Base-by-base conservation (phyloP, 64 coral and sea anemone genomes). In the Porites australiensis region DNA sequence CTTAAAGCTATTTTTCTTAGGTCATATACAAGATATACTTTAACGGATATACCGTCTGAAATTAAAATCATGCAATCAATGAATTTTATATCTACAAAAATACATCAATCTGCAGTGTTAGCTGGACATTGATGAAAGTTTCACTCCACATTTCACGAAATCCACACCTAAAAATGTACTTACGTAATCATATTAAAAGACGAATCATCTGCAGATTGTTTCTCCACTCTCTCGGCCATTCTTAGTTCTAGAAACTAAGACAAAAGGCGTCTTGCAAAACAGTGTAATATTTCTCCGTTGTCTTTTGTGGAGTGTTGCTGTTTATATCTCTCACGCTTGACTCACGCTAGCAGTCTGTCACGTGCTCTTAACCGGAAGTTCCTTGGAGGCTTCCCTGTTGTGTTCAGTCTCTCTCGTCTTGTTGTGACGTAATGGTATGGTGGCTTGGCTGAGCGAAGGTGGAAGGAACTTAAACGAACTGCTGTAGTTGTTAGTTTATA, bases 391-490 rank as follows among this genome's bases (percentile, higher is more conserved):
- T 60, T 57, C 16, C 57, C 16, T 69, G 61, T 84, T 22, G 81
- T 23, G 3, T n/a, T 51, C 44, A 84, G 52, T 88, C 86, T 58
- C 15, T 6, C 86, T 64, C 69, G 47, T 59, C 49, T 88, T 72
- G 22, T 75, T 88, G 68, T 88, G 86, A 88, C 69, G 86, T 82
- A 19, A 71, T 22, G 86, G 14, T 64, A 58, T 22, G 50, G 37
- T 9, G 47, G 20, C 59, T 77, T 64, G 54, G 12, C 54, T 13
- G 72, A 13, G 13, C 44, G 44, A 74, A 11, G 13, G 21, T 12
- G 50, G 13, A 4, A 60, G 46, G 70, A 52, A 43, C 20, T 74
- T 47, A 44, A 13, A 22, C 72, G 15, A 47, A 43, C 44, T 2
- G 75, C 21, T 5, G 12, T 8, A 9, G 48, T 21, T 46, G 2